These are phyloP conservation scores for Thereva unica DNA, from an alignment of 2,888 invertebrate genomes.

Conservation along the genomic window DNA sequence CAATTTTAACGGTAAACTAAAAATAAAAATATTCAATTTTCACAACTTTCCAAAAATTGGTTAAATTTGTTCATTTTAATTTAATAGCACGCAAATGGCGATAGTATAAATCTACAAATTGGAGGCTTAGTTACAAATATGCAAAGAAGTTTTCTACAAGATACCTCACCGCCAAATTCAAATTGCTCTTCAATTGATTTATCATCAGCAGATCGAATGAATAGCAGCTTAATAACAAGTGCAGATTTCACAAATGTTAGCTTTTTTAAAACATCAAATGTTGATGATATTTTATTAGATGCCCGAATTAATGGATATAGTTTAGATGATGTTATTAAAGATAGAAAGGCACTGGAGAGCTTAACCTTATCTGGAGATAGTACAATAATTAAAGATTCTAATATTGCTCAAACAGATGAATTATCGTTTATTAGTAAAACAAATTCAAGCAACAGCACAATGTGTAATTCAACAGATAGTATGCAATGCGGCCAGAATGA, in stretches of 20 bases:
- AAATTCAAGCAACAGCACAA: slow-evolving; percentile 54
- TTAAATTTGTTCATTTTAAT: neutral
- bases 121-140: slow-evolving; percentile 56
- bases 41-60: neutral
- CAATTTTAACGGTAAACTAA: slow-evolving; percentile 15
- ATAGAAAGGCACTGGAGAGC: no score
- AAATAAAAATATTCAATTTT: slow-evolving; percentile 9
- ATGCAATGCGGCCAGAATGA: slow-evolving; percentile 43
- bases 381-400: slow-evolving; percentile 54
- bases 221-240: slow-evolving; percentile 56
- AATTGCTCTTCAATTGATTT: slow-evolving; percentile 54
- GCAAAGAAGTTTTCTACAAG: slow-evolving; percentile 56
- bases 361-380: slow-evolving; percentile 55
- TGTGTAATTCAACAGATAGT: slow-evolving; percentile 57
- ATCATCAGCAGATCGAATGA: slow-evolving; percentile 52
- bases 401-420: slow-evolving; percentile 56
- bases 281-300: slow-evolving; percentile 3
- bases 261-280: slow-evolving; percentile 21
- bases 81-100: slow-evolving; percentile 14
- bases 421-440: slow-evolving; percentile 54
- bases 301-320: neutral
- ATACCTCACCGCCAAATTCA: slow-evolving; percentile 56
- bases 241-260: slow-evolving; percentile 51
- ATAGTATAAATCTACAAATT: slow-evolving; percentile 54
- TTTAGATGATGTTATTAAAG: neutral